Base-by-base conservation (phyloP, 1,140 invertebrate genomes). In the Scaptomyza hsui region DNA sequence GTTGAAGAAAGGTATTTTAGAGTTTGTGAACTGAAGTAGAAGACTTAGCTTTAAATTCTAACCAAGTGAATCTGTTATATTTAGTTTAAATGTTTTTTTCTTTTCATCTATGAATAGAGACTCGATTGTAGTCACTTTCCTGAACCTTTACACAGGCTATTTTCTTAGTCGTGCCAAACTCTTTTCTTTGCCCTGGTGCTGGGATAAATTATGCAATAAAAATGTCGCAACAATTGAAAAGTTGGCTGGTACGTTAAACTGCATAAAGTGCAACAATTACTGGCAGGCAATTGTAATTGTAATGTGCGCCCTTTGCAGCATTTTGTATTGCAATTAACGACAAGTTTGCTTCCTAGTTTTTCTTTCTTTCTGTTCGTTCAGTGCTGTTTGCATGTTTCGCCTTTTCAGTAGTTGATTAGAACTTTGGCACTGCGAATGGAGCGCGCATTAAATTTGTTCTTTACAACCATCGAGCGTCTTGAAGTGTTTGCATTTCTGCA, bases 141-240 rank as follows among this genome's bases (percentile, higher is more conserved):
- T 15, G 3, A 12, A 6, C 37, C n/a, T 41, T 41, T 3, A 0
- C 4, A 41, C 32, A 63, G 67, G 67, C 42, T 63, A 55, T 42
- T 5, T 39, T 24, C 1, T 0, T 3, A 15, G 16, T n/a, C 6
- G 16, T 9, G 19, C 9, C 1, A 24, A 19, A 10, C 9, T 37
- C 15, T 37, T 39, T 37, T n/a, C n/a, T n/a, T 37, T 7, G 32
- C 47, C 44, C 52, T 65, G 61, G 37, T 18, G 51, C 29, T 44
- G 71, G 71, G 57, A 63, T 73, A 74, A 74, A 74, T 74, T 74
- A 63, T 41, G 59, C 67, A 74, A 74, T 74, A 74, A 70, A 74
- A 74, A 63, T 70, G 65, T 63, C 65, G 64, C 72, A 70, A 71
- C 72, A 74, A 70, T 70, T 70, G 65, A 55, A 73, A 69, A 62